Percentiles rank a stretch among this genome's conserved stretches.
Evolutionary conservation across 2,113 vertebrate species (phyloP).

Genomic region (Bombycilla garrulus): DNA sequence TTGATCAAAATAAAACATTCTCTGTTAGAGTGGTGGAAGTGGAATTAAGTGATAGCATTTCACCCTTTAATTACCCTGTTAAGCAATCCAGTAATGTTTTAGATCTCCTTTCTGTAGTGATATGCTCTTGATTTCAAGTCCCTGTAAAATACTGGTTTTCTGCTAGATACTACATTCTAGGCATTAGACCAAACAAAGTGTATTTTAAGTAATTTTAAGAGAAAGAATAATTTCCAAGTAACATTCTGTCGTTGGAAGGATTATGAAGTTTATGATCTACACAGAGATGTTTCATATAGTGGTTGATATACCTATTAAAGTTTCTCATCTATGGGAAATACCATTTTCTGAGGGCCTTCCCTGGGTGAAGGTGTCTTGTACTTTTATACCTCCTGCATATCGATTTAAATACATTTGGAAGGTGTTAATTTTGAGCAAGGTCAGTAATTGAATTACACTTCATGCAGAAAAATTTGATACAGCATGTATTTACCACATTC

Average conservation of each 20-base stretch:
- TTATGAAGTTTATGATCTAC: not conserved
- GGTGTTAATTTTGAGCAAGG: slow-evolving; percentile 53
- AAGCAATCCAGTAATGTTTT: slow-evolving; percentile 10
- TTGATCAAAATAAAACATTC: not conserved
- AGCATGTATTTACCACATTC: not conserved
- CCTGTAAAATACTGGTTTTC: not conserved
- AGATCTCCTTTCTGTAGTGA: not conserved
- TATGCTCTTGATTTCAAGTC: not conserved
- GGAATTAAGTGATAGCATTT: not conserved
- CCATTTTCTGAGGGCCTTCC: slow-evolving; percentile 55
- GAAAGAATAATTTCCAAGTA: not conserved
- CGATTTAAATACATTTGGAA: slow-evolving; percentile 66
- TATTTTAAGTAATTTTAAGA: not conserved
- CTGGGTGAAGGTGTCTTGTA: slow-evolving; percentile 45
- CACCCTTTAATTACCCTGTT: not conserved
- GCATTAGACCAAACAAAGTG: not conserved
- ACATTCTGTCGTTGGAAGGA: not conserved
- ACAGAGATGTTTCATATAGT: not conserved
- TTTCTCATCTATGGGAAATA: slow-evolving; percentile 43
- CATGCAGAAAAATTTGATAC: not conserved
- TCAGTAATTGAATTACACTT: slow-evolving; percentile 38
- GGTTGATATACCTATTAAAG: not conserved
- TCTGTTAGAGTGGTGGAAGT: not conserved
- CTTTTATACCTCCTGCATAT: slow-evolving; percentile 59
- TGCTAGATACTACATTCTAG: not conserved